Evolutionary conservation across 2,888 invertebrate genomes (phyloP).

Genomic region (Cabera pusaria): DNA sequence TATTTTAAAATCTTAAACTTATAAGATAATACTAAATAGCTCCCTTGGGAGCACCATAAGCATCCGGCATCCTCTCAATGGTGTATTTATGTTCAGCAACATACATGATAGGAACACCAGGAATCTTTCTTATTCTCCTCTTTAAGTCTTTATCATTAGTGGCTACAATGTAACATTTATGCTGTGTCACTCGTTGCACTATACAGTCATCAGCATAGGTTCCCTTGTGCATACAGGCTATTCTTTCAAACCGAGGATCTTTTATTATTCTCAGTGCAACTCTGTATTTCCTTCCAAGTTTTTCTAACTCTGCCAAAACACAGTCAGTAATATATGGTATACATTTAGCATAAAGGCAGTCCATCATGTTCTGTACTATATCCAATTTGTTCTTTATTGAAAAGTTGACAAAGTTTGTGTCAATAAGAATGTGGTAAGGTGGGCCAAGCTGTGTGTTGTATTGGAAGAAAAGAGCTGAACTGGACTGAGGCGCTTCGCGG

Average conservation of each 20-base stretch:
- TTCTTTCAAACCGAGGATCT: conserved; percentile 96
- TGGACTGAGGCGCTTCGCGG: conserved; percentile 91
- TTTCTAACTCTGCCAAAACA: conserved; percentile 98
- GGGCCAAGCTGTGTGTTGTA: conserved; percentile 99
- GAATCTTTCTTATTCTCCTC: conserved; percentile 97
- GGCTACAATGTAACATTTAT: conserved; percentile 99
- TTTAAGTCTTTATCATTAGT: conserved; percentile 99
- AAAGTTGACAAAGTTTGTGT: conserved; percentile 99
- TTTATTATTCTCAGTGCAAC: conserved; percentile 97
- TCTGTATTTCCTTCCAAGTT: conserved; percentile 96
- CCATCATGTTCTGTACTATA: conserved; percentile 98
- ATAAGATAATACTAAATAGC: conserved; percentile 66
- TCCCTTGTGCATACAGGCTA: conserved; percentile 97
- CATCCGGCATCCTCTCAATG: conserved; percentile 99
- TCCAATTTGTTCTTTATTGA: conserved; percentile 99
- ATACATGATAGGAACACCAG: conserved; percentile 99
- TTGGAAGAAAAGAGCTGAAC: conserved; percentile 98
- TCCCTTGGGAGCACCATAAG: conserved; percentile 95
- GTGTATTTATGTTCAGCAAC: conserved; percentile 96
- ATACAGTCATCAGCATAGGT: conserved; percentile 99
- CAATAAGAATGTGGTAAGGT: conserved; percentile 97
- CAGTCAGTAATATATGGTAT: conserved; percentile 99
- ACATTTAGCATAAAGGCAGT: conserved; percentile 99
- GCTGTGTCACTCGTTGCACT: conserved; percentile 97
- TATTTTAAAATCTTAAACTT: no score